Evolutionary conservation across 92 coral and sea anemone genomes (phyloP).

Genomic region (Desmophyllum pertusum): DNA sequence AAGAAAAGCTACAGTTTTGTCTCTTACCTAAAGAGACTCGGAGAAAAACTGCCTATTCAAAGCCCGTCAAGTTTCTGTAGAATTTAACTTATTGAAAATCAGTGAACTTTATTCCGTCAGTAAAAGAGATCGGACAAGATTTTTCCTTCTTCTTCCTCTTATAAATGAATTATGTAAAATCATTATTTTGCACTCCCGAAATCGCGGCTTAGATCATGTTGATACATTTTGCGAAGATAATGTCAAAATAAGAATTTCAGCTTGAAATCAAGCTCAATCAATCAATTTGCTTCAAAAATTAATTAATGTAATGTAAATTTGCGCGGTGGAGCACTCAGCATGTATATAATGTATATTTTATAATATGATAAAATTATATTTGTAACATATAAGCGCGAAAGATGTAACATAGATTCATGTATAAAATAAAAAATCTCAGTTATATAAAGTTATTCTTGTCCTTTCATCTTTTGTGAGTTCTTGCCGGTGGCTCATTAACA

Average conservation of each 20-base stretch:
- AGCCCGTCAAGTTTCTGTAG: conserved; percentile 54
- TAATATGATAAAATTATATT: conserved; percentile 38
- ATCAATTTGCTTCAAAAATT: conserved; percentile 26
- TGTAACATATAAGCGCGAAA: conserved; percentile 24
- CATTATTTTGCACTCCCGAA: neutral
- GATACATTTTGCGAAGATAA: neutral
- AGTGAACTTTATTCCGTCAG: neutral
- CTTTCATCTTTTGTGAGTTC: neutral
- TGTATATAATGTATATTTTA: conserved; percentile 46
- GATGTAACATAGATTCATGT: neutral
- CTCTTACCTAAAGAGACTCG: conserved; percentile 58
- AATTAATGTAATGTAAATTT: conserved; percentile 23
- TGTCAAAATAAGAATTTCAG: conserved; percentile 38
- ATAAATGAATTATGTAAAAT: conserved; percentile 19
- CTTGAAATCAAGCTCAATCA: conserved; percentile 40
- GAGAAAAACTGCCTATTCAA: conserved; percentile 57
- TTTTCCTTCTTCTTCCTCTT: neutral
- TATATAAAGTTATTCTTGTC: neutral
- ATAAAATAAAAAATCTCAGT: conserved; percentile 8
- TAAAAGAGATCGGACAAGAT: neutral
- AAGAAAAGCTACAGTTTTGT: conserved; percentile 47
- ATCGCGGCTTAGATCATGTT: conserved; percentile 12
- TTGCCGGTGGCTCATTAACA: conserved; percentile 17
- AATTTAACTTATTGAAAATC: conserved; percentile 35
- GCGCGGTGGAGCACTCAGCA: conserved; percentile 18